A percentile compares a stretch with the other conserved stretches of the same genome.
These are phyloP conservation scores for Epinephelus lanceolatus DNA, from an alignment of 2,113 vertebrate genomes.

Conservation along the genomic window DNA sequence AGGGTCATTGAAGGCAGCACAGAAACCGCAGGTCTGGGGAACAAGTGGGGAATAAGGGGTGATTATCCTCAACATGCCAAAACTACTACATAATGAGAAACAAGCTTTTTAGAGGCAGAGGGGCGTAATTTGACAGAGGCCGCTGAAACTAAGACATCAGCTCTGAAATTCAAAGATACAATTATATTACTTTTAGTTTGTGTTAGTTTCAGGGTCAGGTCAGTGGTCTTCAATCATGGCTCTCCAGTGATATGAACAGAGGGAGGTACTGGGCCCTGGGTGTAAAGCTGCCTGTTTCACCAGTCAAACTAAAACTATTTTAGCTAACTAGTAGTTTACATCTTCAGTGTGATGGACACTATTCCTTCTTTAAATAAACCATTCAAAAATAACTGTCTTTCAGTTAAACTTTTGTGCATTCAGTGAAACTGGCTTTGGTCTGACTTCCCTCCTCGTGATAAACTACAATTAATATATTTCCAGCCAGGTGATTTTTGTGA, in stretches of 20 bases:
- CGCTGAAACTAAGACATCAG: background rate
- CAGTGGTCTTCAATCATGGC: conserved; percentile 31
- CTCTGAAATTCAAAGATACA: background rate
- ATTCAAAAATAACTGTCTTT: no score
- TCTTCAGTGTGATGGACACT: no score
- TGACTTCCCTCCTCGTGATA: no score
- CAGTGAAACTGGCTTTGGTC: no score
- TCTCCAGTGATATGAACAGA: conserved; percentile 12
- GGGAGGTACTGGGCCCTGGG: background rate
- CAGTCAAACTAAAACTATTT: background rate
- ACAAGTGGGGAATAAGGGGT: background rate
- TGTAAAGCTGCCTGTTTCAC: conserved; percentile 1
- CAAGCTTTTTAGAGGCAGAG: background rate
- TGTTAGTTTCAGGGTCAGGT: conserved; percentile 22
- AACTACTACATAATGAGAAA: background rate
- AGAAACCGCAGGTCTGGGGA: background rate
- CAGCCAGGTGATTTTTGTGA: no score
- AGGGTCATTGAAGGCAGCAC: conserved; percentile 33
- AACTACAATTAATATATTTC: no score
- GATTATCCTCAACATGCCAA: background rate
- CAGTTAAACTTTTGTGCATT: no score
- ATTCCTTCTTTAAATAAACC: no score
- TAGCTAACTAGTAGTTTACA: no score
- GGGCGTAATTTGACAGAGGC: background rate
- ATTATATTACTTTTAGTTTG: background rate